These are phyloP conservation scores for Vespertilio murinus DNA, from an alignment of 2,797 vertebrate genomes.

Conservation along the genomic window DNA sequence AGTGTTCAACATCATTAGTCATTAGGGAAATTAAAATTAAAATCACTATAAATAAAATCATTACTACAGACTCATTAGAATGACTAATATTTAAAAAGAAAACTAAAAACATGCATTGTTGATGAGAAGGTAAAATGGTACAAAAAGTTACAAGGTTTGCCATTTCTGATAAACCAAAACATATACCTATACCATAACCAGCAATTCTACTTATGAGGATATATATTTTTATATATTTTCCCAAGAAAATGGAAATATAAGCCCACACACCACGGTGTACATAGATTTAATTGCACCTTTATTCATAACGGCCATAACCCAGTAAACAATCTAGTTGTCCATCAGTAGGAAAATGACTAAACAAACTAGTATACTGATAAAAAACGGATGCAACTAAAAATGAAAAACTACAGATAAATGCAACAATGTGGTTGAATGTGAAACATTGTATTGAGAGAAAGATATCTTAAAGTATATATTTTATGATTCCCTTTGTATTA, in stretches of 20 bases:
- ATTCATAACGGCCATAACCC: neutral
- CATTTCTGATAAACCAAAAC: neutral
- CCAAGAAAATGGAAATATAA: slow-evolving; percentile 18
- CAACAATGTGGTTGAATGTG: neutral
- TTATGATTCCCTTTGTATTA: neutral
- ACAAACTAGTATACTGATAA: neutral
- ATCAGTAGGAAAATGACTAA: neutral
- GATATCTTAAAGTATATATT: neutral
- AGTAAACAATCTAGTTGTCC: neutral
- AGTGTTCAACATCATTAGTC: neutral
- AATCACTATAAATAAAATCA: neutral
- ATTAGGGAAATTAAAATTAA: neutral
- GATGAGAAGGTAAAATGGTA: neutral
- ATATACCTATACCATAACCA: neutral
- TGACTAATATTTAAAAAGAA: neutral
- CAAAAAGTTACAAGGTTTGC: neutral
- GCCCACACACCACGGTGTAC: neutral
- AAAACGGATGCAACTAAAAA: neutral
- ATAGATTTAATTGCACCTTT: neutral
- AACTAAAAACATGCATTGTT: neutral
- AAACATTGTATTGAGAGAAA: neutral
- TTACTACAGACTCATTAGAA: neutral
- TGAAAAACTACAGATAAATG: neutral
- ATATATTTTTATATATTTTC: neutral
- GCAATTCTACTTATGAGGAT: neutral